Evolutionary conservation across 2,888 invertebrate species (phyloP).

Genomic region (Caradrina clavipalpis): DNA sequence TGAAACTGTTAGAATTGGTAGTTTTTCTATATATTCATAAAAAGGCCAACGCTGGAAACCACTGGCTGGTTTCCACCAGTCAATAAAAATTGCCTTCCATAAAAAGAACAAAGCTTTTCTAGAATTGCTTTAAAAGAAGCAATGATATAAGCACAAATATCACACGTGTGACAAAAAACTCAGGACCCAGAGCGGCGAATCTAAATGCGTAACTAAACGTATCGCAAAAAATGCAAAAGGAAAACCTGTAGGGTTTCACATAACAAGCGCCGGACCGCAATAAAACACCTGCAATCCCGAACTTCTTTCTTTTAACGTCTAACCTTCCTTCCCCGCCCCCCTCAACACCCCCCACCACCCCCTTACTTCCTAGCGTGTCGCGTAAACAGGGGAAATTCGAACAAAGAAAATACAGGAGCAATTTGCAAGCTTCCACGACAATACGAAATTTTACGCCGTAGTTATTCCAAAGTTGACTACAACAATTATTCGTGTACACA

Average conservation of each 20-base stretch:
- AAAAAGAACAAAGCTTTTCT: background rate
- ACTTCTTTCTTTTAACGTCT: conserved; percentile 66
- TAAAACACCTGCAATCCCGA: conserved; percentile 74
- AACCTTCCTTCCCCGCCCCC: conserved; percentile 53
- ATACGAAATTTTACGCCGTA: conserved; percentile 59
- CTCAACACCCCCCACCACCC: conserved; percentile 29
- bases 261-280: conserved; percentile 73
- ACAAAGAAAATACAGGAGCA: conserved; percentile 67
- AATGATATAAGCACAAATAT: background rate
- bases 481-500: conserved; percentile 51
- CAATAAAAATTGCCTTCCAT: background rate
- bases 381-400: conserved; percentile 64
- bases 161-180: background rate
- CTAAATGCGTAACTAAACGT: conserved; percentile 50
- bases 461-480: conserved; percentile 53
- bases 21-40: no score
- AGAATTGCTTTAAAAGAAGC: background rate
- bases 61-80: background rate
- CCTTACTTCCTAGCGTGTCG: conserved; percentile 62
- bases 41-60: background rate
- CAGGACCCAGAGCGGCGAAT: background rate
- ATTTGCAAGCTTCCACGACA: conserved; percentile 61
- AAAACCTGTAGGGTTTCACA: conserved; percentile 71
- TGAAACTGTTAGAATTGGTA: background rate
- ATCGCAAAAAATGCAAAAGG: conserved; percentile 60